Conservation (phyloP, 2,113 vertebrate species). For the Phasianus colchicus region DNA sequence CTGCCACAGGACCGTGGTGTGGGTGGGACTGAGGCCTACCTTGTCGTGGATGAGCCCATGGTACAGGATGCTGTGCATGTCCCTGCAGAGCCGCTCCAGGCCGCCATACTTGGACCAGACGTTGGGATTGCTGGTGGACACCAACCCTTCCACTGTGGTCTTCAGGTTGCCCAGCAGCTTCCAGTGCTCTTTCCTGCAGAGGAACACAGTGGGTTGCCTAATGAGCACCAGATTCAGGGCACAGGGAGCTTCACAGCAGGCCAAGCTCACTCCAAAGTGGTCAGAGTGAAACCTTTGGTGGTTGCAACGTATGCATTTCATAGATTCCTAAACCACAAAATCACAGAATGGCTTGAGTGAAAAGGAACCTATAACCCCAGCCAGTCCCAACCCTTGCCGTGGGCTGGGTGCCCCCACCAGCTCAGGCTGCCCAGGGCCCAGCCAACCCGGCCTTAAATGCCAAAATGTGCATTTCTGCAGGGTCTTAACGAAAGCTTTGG, state of each 20-base stretch:
- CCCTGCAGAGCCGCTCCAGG: constrained; percentile 93
- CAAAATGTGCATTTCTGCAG: not conserved
- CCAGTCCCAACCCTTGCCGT: too few relatives aligned
- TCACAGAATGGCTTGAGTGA: too few relatives aligned
- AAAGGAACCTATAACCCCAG: too few relatives aligned
- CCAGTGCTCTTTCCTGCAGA: constrained; percentile 92
- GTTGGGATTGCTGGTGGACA: constrained; percentile 93
- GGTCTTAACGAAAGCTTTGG: not conserved
- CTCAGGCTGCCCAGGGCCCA: too few relatives aligned
- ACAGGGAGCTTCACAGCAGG: not conserved
- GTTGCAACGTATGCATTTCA: not conserved
- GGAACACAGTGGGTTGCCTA: not conserved
- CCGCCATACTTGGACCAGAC: constrained; percentile 98
- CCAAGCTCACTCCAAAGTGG: not conserved
- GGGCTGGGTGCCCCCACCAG: too few relatives aligned
- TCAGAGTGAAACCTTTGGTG: not conserved
- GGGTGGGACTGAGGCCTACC: constrained; percentile 74
- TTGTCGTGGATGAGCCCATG: constrained; percentile 92
- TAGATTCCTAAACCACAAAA: too few relatives aligned
- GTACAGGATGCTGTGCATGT: constrained; percentile 96
- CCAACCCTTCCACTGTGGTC: constrained; percentile 95
- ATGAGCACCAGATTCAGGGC: not conserved
- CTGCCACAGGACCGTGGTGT: not conserved
- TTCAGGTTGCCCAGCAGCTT: constrained; percentile 94
- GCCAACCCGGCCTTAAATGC: not conserved